A percentile compares a stretch with the other conserved stretches of the same genome.
These are phyloP conservation scores for Discoglossus pictus DNA, from an alignment of 2,797 vertebrate species.

Conservation along the genomic window DNA sequence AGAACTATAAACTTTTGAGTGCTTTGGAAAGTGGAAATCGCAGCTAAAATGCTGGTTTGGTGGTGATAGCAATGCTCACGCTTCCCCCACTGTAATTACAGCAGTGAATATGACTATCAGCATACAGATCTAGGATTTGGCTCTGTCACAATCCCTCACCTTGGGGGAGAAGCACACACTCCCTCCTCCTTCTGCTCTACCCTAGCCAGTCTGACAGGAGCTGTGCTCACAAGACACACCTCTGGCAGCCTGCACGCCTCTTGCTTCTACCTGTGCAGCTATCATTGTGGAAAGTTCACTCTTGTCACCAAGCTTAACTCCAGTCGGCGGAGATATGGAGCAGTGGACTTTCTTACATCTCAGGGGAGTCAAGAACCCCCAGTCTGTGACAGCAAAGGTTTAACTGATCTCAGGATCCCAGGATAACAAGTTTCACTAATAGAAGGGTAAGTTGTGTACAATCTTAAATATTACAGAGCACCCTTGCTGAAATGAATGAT, in stretches of 20 bases:
- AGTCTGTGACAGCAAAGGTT: background rate
- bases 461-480: background rate
- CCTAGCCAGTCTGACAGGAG: constrained; percentile 51
- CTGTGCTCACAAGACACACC: constrained; percentile 32
- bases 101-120: constrained; percentile 44
- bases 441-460: constrained; percentile 19
- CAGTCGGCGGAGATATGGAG: constrained; percentile 31
- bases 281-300: constrained; percentile 5
- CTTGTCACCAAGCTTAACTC: constrained; percentile 1
- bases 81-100: constrained; percentile 44
- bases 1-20: too few relatives aligned
- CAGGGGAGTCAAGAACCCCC: constrained; percentile 24
- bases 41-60: background rate
- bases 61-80: constrained; percentile 28
- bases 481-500: background rate
- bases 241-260: constrained; percentile 26
- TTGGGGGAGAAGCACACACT: constrained; percentile 34
- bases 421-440: background rate
- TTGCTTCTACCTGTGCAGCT: constrained; percentile 34
- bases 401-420: constrained; percentile 1
- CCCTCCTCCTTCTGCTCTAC: constrained; percentile 33
- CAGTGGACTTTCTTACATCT: constrained; percentile 29
- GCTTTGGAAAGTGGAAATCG: background rate
- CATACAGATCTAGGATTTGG: constrained; percentile 47
- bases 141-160: constrained; percentile 51